A percentile compares a stretch with the other conserved stretches of the same genome.
phyloP scores from a whole-genome alignment of 1,140 invertebrate genomes.

The Magallana angulata region DNA sequence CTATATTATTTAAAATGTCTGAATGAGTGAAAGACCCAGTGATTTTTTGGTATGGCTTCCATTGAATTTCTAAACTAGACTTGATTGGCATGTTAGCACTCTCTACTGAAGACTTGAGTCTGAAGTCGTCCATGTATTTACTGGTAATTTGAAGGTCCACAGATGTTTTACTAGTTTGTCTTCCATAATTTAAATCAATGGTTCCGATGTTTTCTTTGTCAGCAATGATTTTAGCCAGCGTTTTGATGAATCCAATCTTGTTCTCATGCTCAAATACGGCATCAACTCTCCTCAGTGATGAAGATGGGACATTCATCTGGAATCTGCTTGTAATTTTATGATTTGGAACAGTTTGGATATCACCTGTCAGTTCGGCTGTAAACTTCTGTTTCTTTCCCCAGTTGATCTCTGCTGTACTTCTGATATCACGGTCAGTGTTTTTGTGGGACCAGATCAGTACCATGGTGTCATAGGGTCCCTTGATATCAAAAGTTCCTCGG shows the following conservation, averaged over 20 bases:
- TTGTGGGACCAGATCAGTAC: slow-evolving; percentile 57
- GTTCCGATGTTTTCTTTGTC: slow-evolving; percentile 60
- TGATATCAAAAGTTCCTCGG: slow-evolving; percentile 56
- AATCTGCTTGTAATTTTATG: slow-evolving; percentile 38
- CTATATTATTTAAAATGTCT: slow-evolving; percentile 44
- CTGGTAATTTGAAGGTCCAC: slow-evolving; percentile 53
- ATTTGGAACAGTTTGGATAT: slow-evolving; percentile 42
- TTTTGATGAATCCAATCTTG: slow-evolving; percentile 55
- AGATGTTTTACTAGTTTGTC: slow-evolving; percentile 42
- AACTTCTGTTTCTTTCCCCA: slow-evolving; percentile 59
- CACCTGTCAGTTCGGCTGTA: slow-evolving; percentile 52
- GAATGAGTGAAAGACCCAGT: slow-evolving; percentile 48
- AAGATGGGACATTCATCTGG: slow-evolving; percentile 49
- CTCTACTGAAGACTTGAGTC: slow-evolving; percentile 50
- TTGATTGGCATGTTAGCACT: slow-evolving; percentile 60
- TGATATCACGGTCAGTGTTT: slow-evolving; percentile 55
- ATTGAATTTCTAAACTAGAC: slow-evolving; percentile 50
- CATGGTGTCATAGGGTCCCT: slow-evolving; percentile 55
- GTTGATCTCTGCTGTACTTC: slow-evolving; percentile 43
- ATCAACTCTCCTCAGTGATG: slow-evolving; percentile 40
- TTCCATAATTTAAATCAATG: slow-evolving; percentile 51
- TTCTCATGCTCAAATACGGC: slow-evolving; percentile 58
- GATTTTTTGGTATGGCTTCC: slow-evolving; percentile 47
- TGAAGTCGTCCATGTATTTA: slow-evolving; percentile 57
- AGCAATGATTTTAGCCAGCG: slow-evolving; percentile 43